phyloP scores from a whole-genome alignment of 2,888 invertebrate species.

The Drepanosiphum platanoidis region DNA sequence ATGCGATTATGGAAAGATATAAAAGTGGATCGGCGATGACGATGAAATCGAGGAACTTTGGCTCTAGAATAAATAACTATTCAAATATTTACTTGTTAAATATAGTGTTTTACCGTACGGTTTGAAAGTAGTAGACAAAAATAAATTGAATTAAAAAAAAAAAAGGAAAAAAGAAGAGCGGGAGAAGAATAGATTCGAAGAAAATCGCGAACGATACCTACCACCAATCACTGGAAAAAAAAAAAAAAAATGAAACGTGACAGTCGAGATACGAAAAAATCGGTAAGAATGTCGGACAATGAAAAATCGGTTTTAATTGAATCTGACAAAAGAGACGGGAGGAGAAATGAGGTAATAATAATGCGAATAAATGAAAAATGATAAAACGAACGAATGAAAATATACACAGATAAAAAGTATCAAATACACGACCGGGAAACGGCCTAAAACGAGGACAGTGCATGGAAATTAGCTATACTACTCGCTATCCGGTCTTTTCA shows the following conservation, averaged over 20 bases:
- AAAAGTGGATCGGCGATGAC: not conserved
- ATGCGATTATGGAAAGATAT: not conserved
- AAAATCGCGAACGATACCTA: not conserved
- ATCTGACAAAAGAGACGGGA: not conserved
- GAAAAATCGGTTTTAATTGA: constrained; percentile 22
- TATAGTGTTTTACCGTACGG: not conserved
- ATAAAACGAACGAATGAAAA: not conserved
- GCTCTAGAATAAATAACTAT: not conserved
- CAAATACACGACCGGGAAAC: not conserved
- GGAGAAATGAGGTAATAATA: not conserved
- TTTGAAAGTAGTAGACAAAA: not conserved
- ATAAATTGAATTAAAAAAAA: not conserved
- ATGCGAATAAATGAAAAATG: not conserved
- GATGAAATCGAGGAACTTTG: not conserved
- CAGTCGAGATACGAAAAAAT: not conserved
- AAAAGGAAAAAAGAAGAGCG: not conserved
- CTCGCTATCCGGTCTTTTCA: too few relatives aligned
- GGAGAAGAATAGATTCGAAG: too few relatives aligned
- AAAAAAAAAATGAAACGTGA: constrained; percentile 2
- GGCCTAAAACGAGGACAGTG: too few relatives aligned
- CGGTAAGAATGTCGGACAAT: not conserved
- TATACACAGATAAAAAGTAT: not conserved
- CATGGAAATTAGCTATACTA: too few relatives aligned
- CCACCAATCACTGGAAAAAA: constrained; percentile 30
- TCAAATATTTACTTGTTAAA: not conserved